Conservation (phyloP, 2,797 vertebrate species). For the Miichthys miiuy region DNA sequence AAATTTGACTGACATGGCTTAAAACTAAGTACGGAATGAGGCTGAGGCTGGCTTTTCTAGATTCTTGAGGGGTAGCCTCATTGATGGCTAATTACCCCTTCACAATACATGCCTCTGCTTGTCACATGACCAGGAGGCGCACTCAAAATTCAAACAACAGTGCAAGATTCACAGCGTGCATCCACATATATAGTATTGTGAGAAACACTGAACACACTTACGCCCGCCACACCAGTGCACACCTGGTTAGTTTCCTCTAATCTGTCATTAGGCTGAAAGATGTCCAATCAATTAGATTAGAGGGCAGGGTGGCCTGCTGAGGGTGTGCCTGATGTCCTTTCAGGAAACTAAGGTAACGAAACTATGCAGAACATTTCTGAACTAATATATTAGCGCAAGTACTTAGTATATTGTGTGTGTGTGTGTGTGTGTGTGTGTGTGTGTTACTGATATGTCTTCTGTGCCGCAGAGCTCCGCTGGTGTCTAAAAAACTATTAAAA, state of each 20-base stretch:
- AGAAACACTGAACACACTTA: not conserved
- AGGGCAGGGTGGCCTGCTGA: constrained; percentile 30
- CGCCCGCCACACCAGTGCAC: constrained; percentile 25
- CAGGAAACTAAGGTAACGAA: constrained; percentile 7
- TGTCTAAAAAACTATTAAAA: not conserved
- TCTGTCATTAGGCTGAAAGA: constrained; percentile 66
- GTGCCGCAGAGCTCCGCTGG: not conserved
- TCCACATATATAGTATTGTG: not conserved
- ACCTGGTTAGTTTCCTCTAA: constrained; percentile 53
- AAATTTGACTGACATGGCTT: constrained; percentile 1
- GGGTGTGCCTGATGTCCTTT: constrained; percentile 1
- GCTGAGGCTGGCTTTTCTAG: constrained; percentile 5
- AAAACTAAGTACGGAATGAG: constrained; percentile 2
- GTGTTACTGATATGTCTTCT: not conserved
- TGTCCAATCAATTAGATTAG: constrained; percentile 45
- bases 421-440: not conserved
- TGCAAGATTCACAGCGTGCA: not conserved
- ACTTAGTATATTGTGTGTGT: not conserved
- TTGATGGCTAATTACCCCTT: constrained; percentile 15
- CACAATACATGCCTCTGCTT: constrained; percentile 29
- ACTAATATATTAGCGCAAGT: not conserved
- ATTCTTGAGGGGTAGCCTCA: constrained; percentile 16
- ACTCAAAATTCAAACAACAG: constrained; percentile 8
- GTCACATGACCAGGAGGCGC: constrained; percentile 32
- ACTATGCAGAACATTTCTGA: not conserved